phyloP scores from a whole-genome alignment of 2,113 vertebrate species.

The Budorcas taxicolor region DNA sequence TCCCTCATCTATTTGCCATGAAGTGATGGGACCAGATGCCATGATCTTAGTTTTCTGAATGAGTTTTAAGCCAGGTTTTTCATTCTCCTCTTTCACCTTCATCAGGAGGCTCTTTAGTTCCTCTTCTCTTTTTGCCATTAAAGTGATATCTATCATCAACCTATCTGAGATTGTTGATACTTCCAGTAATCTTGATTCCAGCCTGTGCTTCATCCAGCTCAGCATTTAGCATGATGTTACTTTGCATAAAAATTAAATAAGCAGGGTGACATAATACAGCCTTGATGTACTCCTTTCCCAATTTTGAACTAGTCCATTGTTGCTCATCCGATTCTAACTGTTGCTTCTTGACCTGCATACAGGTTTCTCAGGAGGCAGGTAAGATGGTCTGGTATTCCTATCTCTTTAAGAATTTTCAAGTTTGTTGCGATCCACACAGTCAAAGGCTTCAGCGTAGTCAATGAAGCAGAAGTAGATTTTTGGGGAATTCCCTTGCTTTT shows the following conservation, averaged over 20 bases:
- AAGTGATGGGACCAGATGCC: neutral
- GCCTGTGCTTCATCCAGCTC: neutral
- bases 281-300: neutral
- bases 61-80: neutral
- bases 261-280: neutral
- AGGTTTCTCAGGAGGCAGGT: neutral
- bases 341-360: neutral
- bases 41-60: neutral
- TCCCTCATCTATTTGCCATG: neutral
- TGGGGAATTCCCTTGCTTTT: neutral
- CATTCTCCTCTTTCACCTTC: neutral
- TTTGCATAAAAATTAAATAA: neutral
- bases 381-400: neutral
- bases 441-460: neutral
- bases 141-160: neutral
- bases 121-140: neutral
- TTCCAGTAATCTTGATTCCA: neutral
- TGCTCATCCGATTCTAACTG: accelerated
- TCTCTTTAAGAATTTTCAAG: neutral
- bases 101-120: neutral
- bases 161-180: neutral
- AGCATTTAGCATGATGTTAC: neutral
- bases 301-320: neutral
- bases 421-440: neutral
- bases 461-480: neutral